Evolutionary conservation across 64 coral and sea anemone species (phyloP).

Genomic region (Exaiptasia diaphana): DNA sequence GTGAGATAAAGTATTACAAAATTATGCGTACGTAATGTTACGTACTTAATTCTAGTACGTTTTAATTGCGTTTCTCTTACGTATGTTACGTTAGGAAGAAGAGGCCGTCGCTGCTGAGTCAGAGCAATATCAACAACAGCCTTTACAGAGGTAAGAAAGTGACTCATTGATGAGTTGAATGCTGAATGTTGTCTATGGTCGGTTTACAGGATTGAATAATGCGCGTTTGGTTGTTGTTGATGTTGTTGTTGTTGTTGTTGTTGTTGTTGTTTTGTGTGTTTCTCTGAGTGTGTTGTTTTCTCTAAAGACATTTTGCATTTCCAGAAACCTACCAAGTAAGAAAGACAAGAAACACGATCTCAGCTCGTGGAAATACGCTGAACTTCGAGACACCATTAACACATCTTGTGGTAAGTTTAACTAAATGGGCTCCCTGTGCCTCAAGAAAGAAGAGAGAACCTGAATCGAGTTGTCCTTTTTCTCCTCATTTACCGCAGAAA

Average conservation of each 20-base stretch:
- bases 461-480: neutral
- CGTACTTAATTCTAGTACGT: too few relatives aligned
- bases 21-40: too few relatives aligned
- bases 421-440: neutral
- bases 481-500: too few relatives aligned
- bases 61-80: neutral
- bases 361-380: slow-evolving; percentile 85
- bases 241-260: too few relatives aligned
- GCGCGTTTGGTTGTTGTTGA: too few relatives aligned
- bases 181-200: neutral
- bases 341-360: slow-evolving; percentile 87
- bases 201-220: too few relatives aligned
- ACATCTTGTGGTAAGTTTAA: slow-evolving; percentile 92
- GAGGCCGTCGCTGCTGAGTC: slow-evolving; percentile 29
- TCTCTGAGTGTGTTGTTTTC: too few relatives aligned
- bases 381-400: slow-evolving; percentile 94
- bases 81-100: slow-evolving; percentile 5
- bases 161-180: neutral
- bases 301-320: too few relatives aligned
- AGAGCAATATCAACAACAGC: neutral
- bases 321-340: slow-evolving; percentile 30
- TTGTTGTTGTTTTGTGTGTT: neutral
- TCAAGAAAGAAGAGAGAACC: neutral
- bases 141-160: slow-evolving; percentile 37
- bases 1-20: too few relatives aligned